phyloP scores from a whole-genome alignment of 1,140 invertebrate genomes.

The Tachypleus tridentatus region DNA sequence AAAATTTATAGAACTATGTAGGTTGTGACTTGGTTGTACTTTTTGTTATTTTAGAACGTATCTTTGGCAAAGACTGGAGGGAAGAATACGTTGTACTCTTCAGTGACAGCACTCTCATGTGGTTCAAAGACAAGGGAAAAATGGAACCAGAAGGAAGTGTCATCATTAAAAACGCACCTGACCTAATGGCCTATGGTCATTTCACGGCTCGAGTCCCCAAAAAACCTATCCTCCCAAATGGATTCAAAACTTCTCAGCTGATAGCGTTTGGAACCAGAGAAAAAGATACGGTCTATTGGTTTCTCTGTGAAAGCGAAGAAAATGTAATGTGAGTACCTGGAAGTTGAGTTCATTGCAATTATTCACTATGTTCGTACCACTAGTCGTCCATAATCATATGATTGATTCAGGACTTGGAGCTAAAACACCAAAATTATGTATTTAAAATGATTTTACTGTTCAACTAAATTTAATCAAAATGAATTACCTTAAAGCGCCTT shows the following conservation, averaged over 20 bases:
- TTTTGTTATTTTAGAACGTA: constrained; percentile 41
- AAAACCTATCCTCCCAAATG: constrained; percentile 50
- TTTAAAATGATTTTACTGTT: no score
- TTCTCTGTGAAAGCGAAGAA: constrained; percentile 48
- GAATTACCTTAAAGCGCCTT: no score
- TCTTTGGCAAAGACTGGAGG: constrained; percentile 60
- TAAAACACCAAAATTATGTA: no score
- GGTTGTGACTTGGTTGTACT: no score
- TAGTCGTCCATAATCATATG: no score
- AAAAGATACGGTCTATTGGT: constrained; percentile 46
- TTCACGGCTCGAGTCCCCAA: constrained; percentile 57
- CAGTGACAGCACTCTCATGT: constrained; percentile 62
- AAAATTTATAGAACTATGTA: no score
- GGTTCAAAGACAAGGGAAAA: constrained; percentile 52
- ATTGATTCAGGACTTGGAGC: no score
- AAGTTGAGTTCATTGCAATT: no score
- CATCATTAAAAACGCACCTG: constrained; percentile 57
- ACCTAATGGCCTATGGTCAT: constrained; percentile 60
- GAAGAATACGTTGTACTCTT: constrained; percentile 66
- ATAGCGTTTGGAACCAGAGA: constrained; percentile 53
- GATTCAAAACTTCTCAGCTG: constrained; percentile 49
- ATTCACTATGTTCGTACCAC: no score
- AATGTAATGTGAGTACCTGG: constrained; percentile 46
- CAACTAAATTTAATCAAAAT: no score
- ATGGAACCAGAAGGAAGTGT: constrained; percentile 38